Evolutionary conservation across 2,888 invertebrate genomes (phyloP), one percentile per base, ranked within the genome.

Genomic region (Ametastegia equiseti): DNA sequence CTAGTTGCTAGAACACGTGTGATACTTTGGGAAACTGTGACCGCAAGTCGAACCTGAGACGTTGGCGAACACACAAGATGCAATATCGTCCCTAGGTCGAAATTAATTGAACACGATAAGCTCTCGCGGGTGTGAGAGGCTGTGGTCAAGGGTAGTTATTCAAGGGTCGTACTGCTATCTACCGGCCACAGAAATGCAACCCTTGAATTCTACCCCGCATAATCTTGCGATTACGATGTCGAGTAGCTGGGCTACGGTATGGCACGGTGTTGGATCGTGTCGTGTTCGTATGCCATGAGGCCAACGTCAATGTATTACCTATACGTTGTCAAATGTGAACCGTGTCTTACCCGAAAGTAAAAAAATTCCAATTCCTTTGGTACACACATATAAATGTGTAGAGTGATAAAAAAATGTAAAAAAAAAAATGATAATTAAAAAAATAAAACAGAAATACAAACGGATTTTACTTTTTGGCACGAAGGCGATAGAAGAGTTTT

Each of bases 91-190:
- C 65, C 57, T 54, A 69, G 36, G 73, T 27, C 50, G 15, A 60
- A 47, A 80, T 80, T 80, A 80, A 80, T 80, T 73, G 75, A 45
- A 57, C 19, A 36, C 39, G 57, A 80, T 75, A 50, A 75, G 75
- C 75, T 23, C 50, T 6, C 54, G 36, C 4, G 75, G 50, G 50
- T 50, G 15, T 54, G 54, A 54, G 75, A 33, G 54, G 23, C 75
- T 75, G 75, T 75, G 75, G 54, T 54, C 75, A 45, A 75, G 54
- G 75, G 50, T 36, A 15, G 75, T 75, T 75, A 23, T 75, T 54
- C 54, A 19, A 75, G 75, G 75, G 75, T 50, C 54, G 15, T 36
- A 15, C 23, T 36, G 75, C 50, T 75, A 75, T 75, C 75, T 75
- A 54, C 75, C 9, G n/a, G n/a, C 50, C 75, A 36, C 75, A 75